phyloP scores from a whole-genome alignment of 2,113 vertebrate species.

The Zosterops hypoxanthus region DNA sequence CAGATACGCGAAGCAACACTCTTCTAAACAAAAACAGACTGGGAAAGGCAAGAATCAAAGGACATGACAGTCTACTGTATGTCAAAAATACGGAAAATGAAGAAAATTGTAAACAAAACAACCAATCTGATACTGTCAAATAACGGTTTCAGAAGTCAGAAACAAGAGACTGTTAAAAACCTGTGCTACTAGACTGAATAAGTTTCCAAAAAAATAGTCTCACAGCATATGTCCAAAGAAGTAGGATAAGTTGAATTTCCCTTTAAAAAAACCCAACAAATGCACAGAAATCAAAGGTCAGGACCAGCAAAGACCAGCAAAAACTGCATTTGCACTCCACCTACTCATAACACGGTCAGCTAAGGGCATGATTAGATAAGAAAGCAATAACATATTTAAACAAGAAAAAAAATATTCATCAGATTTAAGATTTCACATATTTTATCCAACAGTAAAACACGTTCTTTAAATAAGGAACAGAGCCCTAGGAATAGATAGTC shows the following conservation, averaged over 20 bases:
- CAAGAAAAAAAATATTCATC: neutral
- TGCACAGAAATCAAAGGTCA: neutral
- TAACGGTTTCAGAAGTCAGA: neutral
- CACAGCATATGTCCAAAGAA: neutral
- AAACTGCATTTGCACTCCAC: neutral
- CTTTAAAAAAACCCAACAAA: neutral
- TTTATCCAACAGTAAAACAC: neutral
- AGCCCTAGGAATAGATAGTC: neutral
- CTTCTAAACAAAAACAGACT: slow-evolving; percentile 2
- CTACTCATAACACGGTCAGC: neutral
- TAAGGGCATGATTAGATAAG: neutral
- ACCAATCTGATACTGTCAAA: neutral
- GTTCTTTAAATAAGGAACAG: slow-evolving; percentile 5
- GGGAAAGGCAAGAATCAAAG: neutral
- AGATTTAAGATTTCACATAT: neutral
- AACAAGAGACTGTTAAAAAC: neutral
- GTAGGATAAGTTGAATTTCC: neutral
- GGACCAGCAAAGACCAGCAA: neutral
- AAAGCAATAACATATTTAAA: neutral
- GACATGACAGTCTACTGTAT: neutral
- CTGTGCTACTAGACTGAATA: neutral
- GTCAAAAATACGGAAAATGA: neutral
- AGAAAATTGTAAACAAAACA: neutral
- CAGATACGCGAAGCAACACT: too few species aligned
- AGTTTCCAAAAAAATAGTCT: neutral